Evolutionary conservation across 2,888 invertebrate species (phyloP).

Genomic region (Drosophila ochracea): DNA sequence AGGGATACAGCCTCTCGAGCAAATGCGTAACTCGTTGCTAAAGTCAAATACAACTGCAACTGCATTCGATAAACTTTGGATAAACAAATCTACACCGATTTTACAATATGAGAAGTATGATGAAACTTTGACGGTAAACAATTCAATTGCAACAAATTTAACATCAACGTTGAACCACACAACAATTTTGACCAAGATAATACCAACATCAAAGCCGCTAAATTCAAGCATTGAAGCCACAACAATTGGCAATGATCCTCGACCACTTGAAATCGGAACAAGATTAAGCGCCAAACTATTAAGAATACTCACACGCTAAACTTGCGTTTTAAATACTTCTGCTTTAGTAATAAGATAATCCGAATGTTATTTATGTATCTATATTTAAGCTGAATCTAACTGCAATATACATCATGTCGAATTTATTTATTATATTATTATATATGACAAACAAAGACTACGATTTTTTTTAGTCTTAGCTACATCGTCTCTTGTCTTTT

Average conservation of each 20-base stretch:
- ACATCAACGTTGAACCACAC: not conserved
- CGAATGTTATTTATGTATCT: not conserved
- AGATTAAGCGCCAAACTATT: conserved; percentile 38
- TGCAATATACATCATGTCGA: not conserved
- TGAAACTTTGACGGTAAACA: not conserved
- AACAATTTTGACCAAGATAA: not conserved
- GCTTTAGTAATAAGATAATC: not conserved
- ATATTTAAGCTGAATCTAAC: not conserved
- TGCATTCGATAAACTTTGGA: not conserved
- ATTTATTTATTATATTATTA: no score
- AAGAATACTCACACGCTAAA: not conserved
- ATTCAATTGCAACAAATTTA: no score
- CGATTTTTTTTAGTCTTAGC: no score
- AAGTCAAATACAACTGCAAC: not conserved
- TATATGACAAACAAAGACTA: no score
- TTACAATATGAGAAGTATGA: not conserved
- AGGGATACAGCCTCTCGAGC: not conserved
- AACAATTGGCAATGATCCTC: not conserved
- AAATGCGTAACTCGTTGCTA: not conserved
- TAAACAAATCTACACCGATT: not conserved
- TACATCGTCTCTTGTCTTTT: no score
- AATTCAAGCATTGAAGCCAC: not conserved
- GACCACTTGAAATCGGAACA: conserved; percentile 19
- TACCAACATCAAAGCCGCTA: not conserved
- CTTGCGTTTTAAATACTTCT: not conserved